Evolutionary conservation across 2,113 vertebrate genomes (phyloP), one percentile per base, ranked within the genome.

Genomic region (Brachyhypopomus gauderio): DNA sequence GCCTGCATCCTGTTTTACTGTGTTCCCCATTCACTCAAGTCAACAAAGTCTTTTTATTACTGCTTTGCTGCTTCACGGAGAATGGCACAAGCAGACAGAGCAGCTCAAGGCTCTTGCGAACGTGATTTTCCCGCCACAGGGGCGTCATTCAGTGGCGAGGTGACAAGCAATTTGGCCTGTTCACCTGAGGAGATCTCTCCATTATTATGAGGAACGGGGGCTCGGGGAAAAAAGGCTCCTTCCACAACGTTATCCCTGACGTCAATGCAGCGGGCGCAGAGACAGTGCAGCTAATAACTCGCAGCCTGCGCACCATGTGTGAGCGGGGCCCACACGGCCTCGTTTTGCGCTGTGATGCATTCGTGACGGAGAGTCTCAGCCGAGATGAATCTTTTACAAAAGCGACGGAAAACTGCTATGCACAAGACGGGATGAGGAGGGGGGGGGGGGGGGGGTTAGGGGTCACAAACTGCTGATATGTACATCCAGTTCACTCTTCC

Each of bases 31-130:
- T 52, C 45, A 52, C 45, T 52, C 45, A 52, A 52, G 45, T 14
- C 45, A 52, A 52, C 45, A 52, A 14, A 62, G 6, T 7, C 6
- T 22, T 62, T 62, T 11, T 9, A 22, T 67, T 36, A 67, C 7
- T 90, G 88, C 88, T 85, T 86, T 82, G 84, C 83, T 78, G 88
- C 85, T 89, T 91, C 90, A 91, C 90, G 91, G 89, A 92, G 90
- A 86, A 89, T 82, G 72, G 23, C 85, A 83, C 84, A 86, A 82
- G 83, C 67, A 81, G 85, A 52, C 9, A 52, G 45, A 52, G 45
- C 45, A 52, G 45, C 45, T 52, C 45, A 52, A 45, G 41, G 41
- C 41, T 45, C 9, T 6, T 45, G 41, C 41, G 88, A n/a, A 20
- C 45, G 80, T 88, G 80, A 89, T 91, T 91, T 89, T 90, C 88